These are phyloP conservation scores for Bergia puertoricense DNA, from an alignment of 92 coral and sea anemone species.

Conservation along the genomic window DNA sequence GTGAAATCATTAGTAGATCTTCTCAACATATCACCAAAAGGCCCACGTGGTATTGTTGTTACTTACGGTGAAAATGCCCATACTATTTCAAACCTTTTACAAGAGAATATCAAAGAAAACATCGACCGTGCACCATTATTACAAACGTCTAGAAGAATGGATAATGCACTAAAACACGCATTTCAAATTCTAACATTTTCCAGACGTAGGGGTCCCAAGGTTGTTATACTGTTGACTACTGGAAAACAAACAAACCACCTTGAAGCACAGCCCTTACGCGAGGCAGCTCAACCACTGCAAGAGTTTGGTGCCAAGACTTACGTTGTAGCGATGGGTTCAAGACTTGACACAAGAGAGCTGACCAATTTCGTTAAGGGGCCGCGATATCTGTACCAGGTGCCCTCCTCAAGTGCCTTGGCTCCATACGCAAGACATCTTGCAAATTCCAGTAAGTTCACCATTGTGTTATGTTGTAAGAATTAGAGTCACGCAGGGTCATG, in stretches of 20 bases:
- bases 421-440: conserved; percentile 26
- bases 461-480: neutral
- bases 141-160: conserved; percentile 29
- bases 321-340: conserved; percentile 33
- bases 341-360: neutral
- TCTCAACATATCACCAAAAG: conserved; percentile 28
- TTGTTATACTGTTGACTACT: conserved; percentile 28
- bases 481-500: neutral
- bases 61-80: conserved; percentile 32
- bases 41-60: conserved; percentile 31
- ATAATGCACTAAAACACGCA: conserved; percentile 32
- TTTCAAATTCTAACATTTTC: conserved; percentile 10
- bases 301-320: conserved; percentile 14
- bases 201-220: conserved; percentile 10
- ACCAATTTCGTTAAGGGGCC: conserved; percentile 1
- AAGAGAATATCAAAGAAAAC: conserved; percentile 18
- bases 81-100: conserved; percentile 28
- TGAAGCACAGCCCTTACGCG: neutral
- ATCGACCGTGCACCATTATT: conserved; percentile 23
- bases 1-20: conserved; percentile 11
- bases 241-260: conserved; percentile 21
- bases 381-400: conserved; percentile 8
- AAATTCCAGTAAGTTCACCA: conserved; percentile 17
- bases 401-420: conserved; percentile 19
- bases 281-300: conserved; percentile 5